phyloP scores from a whole-genome alignment of 2,888 invertebrate genomes.

The Sinelater perroti region DNA sequence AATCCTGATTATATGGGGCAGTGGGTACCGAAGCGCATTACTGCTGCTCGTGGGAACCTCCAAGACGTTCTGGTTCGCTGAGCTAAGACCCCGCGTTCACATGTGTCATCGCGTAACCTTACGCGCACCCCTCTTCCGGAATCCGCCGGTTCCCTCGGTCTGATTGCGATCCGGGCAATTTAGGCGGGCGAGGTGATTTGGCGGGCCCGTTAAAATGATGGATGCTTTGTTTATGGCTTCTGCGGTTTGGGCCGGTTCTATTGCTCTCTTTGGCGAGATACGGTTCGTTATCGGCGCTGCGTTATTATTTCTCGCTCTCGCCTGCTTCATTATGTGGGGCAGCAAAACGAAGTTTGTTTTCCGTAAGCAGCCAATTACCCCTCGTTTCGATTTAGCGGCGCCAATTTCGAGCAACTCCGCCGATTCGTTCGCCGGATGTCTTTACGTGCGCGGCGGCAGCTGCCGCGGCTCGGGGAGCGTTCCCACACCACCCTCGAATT shows the following conservation, averaged over 20 bases:
- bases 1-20: constrained; percentile 55
- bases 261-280: constrained; percentile 25
- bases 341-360: too few species aligned
- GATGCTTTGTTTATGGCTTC: constrained; percentile 36
- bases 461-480: constrained; percentile 29
- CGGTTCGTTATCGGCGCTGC: constrained; percentile 16
- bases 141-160: constrained; percentile 24
- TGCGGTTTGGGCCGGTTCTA: constrained; percentile 28
- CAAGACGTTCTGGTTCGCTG: constrained; percentile 54
- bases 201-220: constrained; percentile 34
- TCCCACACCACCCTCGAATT: constrained; percentile 38
- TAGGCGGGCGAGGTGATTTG: constrained; percentile 22
- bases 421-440: constrained; percentile 30
- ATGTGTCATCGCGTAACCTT: constrained; percentile 50
- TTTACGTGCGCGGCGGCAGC: constrained; percentile 33
- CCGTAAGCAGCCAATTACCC: not conserved
- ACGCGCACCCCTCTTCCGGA: constrained; percentile 43
- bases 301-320: constrained; percentile 13
- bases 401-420: constrained; percentile 20
- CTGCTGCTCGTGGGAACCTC: constrained; percentile 53
- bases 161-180: constrained; percentile 20
- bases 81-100: constrained; percentile 52
- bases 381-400: constrained; percentile 2
- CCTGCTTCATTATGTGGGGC: not conserved
- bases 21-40: constrained; percentile 46